A percentile compares a stretch with the other conserved stretches of the same genome.
Conservation (phyloP, 2,888 invertebrate species). For the Athalia rosae region DNA sequence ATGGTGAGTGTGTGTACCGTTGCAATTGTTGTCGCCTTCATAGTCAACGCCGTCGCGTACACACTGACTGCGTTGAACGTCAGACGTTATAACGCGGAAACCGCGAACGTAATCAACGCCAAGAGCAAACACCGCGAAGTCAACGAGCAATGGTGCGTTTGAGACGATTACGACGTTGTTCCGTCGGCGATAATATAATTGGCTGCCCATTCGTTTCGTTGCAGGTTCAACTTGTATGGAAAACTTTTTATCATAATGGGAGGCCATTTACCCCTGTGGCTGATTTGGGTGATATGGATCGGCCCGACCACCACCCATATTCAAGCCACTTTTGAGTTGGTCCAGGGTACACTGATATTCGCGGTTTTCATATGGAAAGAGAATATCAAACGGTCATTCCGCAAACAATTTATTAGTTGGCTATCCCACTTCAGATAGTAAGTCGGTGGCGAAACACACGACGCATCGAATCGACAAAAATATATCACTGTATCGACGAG, state of each 20-base stretch:
- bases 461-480: no score
- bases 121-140: not conserved
- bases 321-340: not conserved
- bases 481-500: no score
- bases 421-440: no score
- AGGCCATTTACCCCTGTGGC: conserved; percentile 1
- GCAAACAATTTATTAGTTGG: not conserved
- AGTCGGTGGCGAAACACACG: no score
- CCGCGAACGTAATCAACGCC: not conserved
- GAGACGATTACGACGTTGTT: no score
- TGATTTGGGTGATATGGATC: not conserved
- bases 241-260: conserved; percentile 29
- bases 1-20: no score
- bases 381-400: not conserved
- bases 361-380: conserved; percentile 12
- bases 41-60: not conserved
- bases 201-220: not conserved
- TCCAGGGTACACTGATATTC: conserved; percentile 7
- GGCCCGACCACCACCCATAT: not conserved
- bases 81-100: not conserved
- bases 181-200: no score
- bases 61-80: not conserved
- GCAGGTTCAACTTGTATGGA: conserved; percentile 21
- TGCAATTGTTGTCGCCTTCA: no score
- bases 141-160: conserved; percentile 13